Evolutionary conservation across 2,888 invertebrate genomes (phyloP).

Genomic region (Stenolophus ochropezus): DNA sequence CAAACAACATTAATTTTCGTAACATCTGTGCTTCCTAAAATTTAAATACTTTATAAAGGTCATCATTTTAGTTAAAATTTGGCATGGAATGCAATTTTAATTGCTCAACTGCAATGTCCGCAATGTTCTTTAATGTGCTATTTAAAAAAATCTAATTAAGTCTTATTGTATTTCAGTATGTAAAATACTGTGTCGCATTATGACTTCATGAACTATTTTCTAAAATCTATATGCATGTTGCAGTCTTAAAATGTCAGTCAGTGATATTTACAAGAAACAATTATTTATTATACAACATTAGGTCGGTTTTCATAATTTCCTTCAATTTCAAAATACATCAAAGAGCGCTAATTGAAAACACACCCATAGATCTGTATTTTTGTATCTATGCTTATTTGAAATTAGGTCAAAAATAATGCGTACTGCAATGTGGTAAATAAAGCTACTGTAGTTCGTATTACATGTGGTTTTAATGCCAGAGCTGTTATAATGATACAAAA

Average conservation of each 20-base stretch:
- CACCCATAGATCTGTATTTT: neutral
- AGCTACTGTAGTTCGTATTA: neutral
- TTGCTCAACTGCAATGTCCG: no score
- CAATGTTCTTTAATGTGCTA: no score
- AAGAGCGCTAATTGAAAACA: neutral
- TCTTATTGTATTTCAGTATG: neutral
- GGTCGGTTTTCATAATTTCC: neutral
- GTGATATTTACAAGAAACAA: slow-evolving; percentile 24
- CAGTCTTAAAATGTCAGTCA: slow-evolving; percentile 16
- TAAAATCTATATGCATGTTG: neutral
- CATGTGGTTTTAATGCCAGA: neutral
- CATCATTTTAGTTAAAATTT: no score
- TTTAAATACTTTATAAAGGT: no score
- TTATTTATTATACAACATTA: slow-evolving; percentile 14
- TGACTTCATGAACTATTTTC: slow-evolving; percentile 7
- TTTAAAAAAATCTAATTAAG: no score
- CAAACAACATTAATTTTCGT: no score
- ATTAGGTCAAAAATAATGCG: neutral
- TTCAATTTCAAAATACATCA: neutral
- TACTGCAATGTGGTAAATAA: neutral
- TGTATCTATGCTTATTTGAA: neutral
- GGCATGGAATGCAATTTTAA: no score
- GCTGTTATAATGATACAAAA: neutral
- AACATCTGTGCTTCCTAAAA: no score
- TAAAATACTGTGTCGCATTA: neutral